Conservation (phyloP, 2,797 vertebrate species). For the Echeneis naucrates region DNA sequence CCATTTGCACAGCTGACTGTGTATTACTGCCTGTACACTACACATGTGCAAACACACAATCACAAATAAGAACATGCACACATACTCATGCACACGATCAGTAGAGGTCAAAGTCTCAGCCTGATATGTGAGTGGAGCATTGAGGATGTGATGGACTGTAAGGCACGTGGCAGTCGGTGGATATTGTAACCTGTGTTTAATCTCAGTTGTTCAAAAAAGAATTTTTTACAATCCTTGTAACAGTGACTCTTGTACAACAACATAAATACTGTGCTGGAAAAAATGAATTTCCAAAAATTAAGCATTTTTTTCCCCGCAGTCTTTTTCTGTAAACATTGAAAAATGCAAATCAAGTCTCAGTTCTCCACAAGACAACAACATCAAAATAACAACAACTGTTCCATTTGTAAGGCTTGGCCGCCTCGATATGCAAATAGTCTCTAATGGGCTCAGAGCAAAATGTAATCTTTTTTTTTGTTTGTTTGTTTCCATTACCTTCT, state of each 20-base stretch:
- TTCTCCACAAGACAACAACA: conserved; percentile 84
- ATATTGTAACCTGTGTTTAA: conserved; percentile 90
- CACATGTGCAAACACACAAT: conserved; percentile 6
- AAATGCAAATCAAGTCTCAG: conserved; percentile 85
- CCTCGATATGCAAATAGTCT: conserved; percentile 91
- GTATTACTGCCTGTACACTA: conserved; percentile 10
- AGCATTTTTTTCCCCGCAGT: conserved; percentile 80
- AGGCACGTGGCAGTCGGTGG: conserved; percentile 93
- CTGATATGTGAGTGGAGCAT: conserved; percentile 16
- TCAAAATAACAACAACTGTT: conserved; percentile 81
- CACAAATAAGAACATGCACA: conserved; percentile 1
- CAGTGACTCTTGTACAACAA: conserved; percentile 96
- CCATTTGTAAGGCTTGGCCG: conserved; percentile 86
- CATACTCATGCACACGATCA: conserved; percentile 10
- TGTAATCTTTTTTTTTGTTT: conserved; percentile 78
- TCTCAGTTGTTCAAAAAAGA: conserved; percentile 77
- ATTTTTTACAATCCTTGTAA: conserved; percentile 89
- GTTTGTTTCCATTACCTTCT: conserved; percentile 66
- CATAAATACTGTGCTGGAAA: conserved; percentile 97
- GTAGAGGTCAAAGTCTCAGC: background rate
- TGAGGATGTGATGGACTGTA: conserved; percentile 86
- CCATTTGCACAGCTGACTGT: conserved; percentile 13
- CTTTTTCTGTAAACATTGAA: conserved; percentile 85
- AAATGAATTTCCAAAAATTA: conserved; percentile 78
- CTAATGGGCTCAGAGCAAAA: conserved; percentile 91